Conservation (phyloP, 2,113 vertebrate species). For the Thymallus thymallus region DNA sequence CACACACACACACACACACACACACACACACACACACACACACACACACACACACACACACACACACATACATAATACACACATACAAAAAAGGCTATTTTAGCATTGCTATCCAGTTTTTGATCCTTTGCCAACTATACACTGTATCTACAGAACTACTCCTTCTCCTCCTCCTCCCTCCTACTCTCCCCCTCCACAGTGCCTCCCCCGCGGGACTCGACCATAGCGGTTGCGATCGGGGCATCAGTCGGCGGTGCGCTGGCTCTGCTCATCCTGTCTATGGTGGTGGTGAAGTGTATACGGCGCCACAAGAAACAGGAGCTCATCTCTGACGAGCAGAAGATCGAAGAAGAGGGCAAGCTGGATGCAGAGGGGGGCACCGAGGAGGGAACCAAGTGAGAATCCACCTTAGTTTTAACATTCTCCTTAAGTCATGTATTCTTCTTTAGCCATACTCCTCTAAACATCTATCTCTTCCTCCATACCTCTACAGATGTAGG, state of each 20-base stretch:
- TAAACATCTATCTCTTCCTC: too few relatives aligned
- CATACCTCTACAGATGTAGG: too few relatives aligned
- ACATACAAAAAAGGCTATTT: too few relatives aligned
- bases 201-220: slow-evolving; percentile 89
- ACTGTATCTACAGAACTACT: too few relatives aligned
- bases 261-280: slow-evolving; percentile 89
- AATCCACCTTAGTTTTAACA: not conserved
- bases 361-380: slow-evolving; percentile 85
- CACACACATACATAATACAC: too few relatives aligned
- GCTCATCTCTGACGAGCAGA: slow-evolving; percentile 90
- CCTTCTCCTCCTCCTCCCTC: not conserved
- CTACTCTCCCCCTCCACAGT: slow-evolving; percentile 66
- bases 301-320: slow-evolving; percentile 91
- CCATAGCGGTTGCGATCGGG: slow-evolving; percentile 89
- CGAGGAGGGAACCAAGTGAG: slow-evolving; percentile 89
- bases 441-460: not conserved
- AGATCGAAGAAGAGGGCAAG: slow-evolving; percentile 95
- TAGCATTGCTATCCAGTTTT: too few relatives aligned
- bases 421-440: not conserved
- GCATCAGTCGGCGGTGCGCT: slow-evolving; percentile 90
- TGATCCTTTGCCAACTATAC: too few relatives aligned
- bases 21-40: too few relatives aligned
- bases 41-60: too few relatives aligned
- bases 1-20: too few relatives aligned
- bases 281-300: slow-evolving; percentile 92